Evolutionary conservation across 2,797 vertebrate genomes (phyloP).

Genomic region (Buphagus erythrorhynchus): DNA sequence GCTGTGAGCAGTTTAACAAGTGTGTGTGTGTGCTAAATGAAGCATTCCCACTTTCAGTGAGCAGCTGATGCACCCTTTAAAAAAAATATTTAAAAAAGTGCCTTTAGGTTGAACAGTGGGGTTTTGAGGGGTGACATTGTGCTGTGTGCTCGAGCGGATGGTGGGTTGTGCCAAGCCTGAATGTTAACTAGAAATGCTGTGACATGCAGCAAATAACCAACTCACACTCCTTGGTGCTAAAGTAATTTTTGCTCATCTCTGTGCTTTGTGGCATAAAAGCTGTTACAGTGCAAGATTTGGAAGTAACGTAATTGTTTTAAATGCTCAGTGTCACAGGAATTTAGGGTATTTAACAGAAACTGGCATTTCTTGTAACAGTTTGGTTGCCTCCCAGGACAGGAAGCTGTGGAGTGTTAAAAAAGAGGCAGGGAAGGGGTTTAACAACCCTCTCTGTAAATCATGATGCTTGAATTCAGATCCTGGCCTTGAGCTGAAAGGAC

Average conservation of each 20-base stretch:
- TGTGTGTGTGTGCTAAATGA: constrained; percentile 51
- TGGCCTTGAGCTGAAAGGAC: constrained; percentile 42
- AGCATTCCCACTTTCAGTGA: constrained; percentile 43
- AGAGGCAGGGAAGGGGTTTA: not conserved
- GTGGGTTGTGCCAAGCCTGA: not conserved
- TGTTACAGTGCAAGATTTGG: not conserved
- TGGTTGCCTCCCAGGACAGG: constrained; percentile 47
- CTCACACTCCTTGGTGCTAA: not conserved
- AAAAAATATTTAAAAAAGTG: not conserved
- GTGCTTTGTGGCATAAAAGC: not conserved
- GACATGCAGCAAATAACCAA: not conserved
- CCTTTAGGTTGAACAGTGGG: constrained; percentile 18
- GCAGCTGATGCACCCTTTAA: constrained; percentile 1
- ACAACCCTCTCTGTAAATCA: constrained; percentile 21
- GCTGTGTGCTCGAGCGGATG: not conserved
- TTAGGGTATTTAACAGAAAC: not conserved
- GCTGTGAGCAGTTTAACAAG: constrained; percentile 59
- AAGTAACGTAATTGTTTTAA: not conserved
- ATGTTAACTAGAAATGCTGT: not conserved
- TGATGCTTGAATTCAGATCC: not conserved
- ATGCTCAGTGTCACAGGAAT: not conserved
- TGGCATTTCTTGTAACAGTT: not conserved
- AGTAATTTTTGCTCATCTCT: not conserved
- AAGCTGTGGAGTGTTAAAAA: constrained; percentile 16
- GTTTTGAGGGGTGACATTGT: constrained; percentile 31